Percentiles rank a stretch among this genome's conserved stretches.
phyloP scores from a whole-genome alignment of 2,888 invertebrate genomes.

The Cheilosia variabilis region DNA sequence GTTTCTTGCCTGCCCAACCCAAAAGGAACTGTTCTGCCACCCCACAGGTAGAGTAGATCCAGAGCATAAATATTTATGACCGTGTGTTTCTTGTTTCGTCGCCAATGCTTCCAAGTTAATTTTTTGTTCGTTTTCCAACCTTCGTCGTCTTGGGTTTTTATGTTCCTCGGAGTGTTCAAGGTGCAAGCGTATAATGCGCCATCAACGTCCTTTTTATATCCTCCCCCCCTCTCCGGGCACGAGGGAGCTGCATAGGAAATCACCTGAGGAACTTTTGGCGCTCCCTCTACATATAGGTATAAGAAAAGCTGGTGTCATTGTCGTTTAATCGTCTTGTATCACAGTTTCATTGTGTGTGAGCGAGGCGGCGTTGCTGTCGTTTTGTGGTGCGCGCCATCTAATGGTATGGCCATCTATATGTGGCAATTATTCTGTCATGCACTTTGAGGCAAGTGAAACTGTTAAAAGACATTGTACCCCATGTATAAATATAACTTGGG shows the following conservation, averaged over 20 bases:
- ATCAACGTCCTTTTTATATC: slow-evolving; percentile 73
- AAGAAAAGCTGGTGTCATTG: slow-evolving; percentile 69
- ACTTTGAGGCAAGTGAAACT: slow-evolving; percentile 67
- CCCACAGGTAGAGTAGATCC: slow-evolving; percentile 50
- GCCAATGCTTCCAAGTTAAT: slow-evolving; percentile 70
- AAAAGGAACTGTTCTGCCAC: neutral
- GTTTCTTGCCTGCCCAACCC: slow-evolving; percentile 1
- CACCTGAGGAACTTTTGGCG: slow-evolving; percentile 70
- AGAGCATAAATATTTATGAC: slow-evolving; percentile 74
- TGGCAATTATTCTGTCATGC: slow-evolving; percentile 69
- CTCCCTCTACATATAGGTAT: slow-evolving; percentile 19
- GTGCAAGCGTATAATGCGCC: slow-evolving; percentile 72
- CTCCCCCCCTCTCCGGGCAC: slow-evolving; percentile 16
- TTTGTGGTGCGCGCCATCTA: slow-evolving; percentile 39
- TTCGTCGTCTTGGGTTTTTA: slow-evolving; percentile 49
- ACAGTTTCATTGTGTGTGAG: slow-evolving; percentile 70
- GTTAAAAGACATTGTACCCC: slow-evolving; percentile 35
- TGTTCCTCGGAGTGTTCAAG: slow-evolving; percentile 40
- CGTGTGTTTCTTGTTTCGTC: slow-evolving; percentile 75
- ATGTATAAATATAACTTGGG: neutral
- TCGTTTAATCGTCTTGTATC: slow-evolving; percentile 75
- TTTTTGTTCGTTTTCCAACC: slow-evolving; percentile 25
- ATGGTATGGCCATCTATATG: too few relatives aligned
- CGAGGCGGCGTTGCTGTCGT: slow-evolving; percentile 57
- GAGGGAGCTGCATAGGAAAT: slow-evolving; percentile 67